These are phyloP conservation scores for Ethmia dodecea DNA, from an alignment of 2,888 invertebrate genomes.

Conservation along the genomic window DNA sequence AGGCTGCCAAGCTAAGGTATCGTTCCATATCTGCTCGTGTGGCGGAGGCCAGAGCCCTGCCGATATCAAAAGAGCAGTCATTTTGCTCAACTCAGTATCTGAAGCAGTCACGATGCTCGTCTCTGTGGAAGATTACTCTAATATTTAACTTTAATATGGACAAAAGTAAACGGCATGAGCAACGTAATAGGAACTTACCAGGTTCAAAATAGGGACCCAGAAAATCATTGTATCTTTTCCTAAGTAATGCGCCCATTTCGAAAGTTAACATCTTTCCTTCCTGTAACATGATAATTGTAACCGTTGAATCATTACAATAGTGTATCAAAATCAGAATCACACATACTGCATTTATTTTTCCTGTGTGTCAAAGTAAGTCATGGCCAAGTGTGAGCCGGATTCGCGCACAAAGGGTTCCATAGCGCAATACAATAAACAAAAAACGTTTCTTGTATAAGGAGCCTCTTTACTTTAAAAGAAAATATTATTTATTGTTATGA, in stretches of 20 bases:
- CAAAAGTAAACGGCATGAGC: background rate
- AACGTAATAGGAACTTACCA: conserved; percentile 35
- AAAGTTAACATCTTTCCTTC: conserved; percentile 75
- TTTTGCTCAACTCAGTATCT: conserved; percentile 85
- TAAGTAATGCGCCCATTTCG: conserved; percentile 75
- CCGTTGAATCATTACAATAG: too few species aligned
- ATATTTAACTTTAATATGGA: background rate
- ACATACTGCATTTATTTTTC: too few species aligned
- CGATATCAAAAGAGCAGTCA: conserved; percentile 83
- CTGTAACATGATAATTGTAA: conserved; percentile 48
- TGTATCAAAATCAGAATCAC: too few species aligned
- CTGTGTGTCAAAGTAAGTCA: too few species aligned
- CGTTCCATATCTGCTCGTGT: conserved; percentile 66
- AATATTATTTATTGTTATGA: too few species aligned
- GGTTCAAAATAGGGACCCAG: conserved; percentile 63
- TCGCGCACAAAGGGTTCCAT: too few species aligned
- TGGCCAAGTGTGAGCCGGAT: too few species aligned
- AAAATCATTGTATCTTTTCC: conserved; percentile 68
- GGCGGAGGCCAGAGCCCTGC: conserved; percentile 84
- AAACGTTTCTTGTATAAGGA: too few species aligned
- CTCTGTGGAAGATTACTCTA: too few species aligned
- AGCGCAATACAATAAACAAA: too few species aligned
- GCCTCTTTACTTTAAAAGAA: too few species aligned
- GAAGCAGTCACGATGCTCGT: conserved; percentile 77
- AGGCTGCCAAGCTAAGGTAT: conserved; percentile 78